These are phyloP conservation scores for Rhinichthys klamathensis DNA, from an alignment of 2,113 vertebrate species.

Conservation along the genomic window DNA sequence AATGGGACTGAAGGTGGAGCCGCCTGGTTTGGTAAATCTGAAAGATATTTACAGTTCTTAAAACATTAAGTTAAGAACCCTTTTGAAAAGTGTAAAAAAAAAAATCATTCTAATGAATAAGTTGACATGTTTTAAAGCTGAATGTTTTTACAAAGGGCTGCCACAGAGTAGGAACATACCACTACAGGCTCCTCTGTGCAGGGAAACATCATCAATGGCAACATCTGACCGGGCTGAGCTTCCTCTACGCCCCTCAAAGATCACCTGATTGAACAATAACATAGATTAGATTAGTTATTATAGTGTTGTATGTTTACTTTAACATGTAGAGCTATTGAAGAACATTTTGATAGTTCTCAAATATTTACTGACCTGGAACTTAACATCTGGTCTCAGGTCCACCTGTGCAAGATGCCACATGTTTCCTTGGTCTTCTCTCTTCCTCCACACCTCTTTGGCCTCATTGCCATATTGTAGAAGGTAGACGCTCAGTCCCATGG, in stretches of 20 bases:
- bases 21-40: conserved; percentile 22
- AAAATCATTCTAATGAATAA: neutral
- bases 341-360: neutral
- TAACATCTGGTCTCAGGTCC: conserved; percentile 61
- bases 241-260: conserved; percentile 76
- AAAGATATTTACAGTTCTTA: neutral
- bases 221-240: conserved; percentile 72
- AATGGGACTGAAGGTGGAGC: neutral
- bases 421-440: too few relatives aligned
- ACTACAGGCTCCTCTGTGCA: conserved; percentile 66
- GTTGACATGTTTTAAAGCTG: too few relatives aligned
- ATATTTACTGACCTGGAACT: conserved; percentile 54
- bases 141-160: too few relatives aligned
- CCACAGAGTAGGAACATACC: neutral
- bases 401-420: conserved; percentile 71
- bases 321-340: neutral
- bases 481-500: too few relatives aligned
- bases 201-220: conserved; percentile 80
- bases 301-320: neutral
- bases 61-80: neutral
- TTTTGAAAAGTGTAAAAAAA: neutral
- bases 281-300: neutral
- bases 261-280: neutral
- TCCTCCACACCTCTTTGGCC: too few relatives aligned
- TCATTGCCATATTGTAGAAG: too few relatives aligned